These are phyloP conservation scores for Lutjanus campechanus DNA, from an alignment of 2,797 vertebrate species.

Conservation along the genomic window DNA sequence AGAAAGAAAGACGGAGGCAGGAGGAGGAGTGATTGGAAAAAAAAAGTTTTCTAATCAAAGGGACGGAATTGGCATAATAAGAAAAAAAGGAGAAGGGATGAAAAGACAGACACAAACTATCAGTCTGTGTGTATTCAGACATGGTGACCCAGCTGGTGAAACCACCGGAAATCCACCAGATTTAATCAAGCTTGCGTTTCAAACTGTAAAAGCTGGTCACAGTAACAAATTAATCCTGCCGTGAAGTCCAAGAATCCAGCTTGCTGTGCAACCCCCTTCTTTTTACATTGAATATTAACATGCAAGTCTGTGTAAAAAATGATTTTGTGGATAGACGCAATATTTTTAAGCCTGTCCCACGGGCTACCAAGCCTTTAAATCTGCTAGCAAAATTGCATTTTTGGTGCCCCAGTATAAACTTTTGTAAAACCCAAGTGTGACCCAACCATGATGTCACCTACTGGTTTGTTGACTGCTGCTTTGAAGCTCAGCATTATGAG, in stretches of 20 bases:
- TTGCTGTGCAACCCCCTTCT: too few relatives aligned
- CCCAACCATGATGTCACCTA: too few relatives aligned
- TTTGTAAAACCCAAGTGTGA: too few relatives aligned
- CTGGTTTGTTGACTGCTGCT: too few relatives aligned
- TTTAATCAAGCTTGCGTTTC: background rate
- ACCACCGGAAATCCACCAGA: background rate
- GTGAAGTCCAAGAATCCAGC: background rate
- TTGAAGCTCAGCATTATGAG: too few relatives aligned
- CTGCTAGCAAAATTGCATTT: too few relatives aligned
- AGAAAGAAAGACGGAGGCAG: constrained; percentile 40
- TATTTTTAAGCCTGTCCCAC: too few relatives aligned
- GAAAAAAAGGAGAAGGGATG: background rate
- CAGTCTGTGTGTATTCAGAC: constrained; percentile 2
- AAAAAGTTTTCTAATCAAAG: constrained; percentile 36
- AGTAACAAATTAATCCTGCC: background rate
- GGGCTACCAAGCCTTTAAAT: too few relatives aligned
- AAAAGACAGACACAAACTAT: constrained; percentile 3
- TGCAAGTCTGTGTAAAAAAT: too few relatives aligned
- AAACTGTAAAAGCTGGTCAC: background rate
- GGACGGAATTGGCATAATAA: background rate
- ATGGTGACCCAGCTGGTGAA: background rate
- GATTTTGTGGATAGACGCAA: too few relatives aligned
- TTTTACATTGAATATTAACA: too few relatives aligned
- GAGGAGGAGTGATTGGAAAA: constrained; percentile 26
- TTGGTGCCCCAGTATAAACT: too few relatives aligned